Evolutionary conservation across 2,113 vertebrate species (phyloP), one percentile per base, ranked within the genome.

Genomic region (Vireo altiloquus): DNA sequence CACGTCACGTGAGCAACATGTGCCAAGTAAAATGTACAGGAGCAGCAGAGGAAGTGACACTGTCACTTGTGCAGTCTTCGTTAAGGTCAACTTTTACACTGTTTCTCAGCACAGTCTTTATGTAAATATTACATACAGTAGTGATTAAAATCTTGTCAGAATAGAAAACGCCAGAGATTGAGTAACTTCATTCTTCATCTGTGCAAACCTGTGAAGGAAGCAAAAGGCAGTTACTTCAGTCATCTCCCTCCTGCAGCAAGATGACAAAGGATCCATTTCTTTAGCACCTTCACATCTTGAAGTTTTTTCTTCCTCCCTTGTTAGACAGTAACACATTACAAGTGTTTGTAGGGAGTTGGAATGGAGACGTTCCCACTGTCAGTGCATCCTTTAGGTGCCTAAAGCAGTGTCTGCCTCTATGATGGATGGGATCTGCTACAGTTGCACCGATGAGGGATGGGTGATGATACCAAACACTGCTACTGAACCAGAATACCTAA

Each of bases 61-160:
- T 1, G 97, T 98, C 97, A 96, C 97, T 96, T 93, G 97, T 97
- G 98, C 98, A 96, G 96, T 95, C 97, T 98, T 97, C 97, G 40
- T 70, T 91, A 92, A 94, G 94, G 59, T 88, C 83, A 52, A 77
- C 80, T 90, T 94, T 77, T 54, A 65, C 11, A 59, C 97, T 94
- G 95, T 96, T 91, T 81, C 91, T 94, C 91, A 92, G 96, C 96
- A 96, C 94, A 97, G 96, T 97, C 97, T 97, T 96, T 92, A 97
- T 98, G 98, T 98, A 98, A 97, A 98, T 98, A 98, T 98, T 98
- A 98, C 98, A 98, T 98, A 99, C 98, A 99, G 99, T 98, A 99
- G 99, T 99, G 98, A 98, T 98, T 87, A 81, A 81, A 88, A 93
- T 76, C 68, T 96, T 94, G 95, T 94, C 97, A 90, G 71, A 92